phyloP scores from a whole-genome alignment of 1,140 invertebrate genomes.

The Cardiocondyla obscurior region DNA sequence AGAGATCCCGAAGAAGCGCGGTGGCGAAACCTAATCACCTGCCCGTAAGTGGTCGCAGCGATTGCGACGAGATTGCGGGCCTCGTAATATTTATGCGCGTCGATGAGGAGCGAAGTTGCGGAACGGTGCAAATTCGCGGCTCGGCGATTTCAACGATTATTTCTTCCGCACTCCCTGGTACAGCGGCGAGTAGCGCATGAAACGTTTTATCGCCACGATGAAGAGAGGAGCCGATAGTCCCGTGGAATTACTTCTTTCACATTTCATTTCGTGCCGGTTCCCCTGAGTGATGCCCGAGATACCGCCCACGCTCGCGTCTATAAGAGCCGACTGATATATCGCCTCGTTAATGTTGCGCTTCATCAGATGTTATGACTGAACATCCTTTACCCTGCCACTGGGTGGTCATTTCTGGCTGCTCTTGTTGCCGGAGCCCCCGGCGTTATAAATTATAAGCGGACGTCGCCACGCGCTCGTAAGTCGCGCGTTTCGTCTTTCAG shows the following conservation, averaged over 20 bases:
- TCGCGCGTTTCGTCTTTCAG: slow-evolving; percentile 63
- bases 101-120: neutral
- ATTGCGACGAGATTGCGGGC: neutral
- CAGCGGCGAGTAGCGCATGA: slow-evolving; percentile 36
- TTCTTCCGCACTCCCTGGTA: neutral
- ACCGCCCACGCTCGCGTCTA: slow-evolving; percentile 71
- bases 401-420: slow-evolving; percentile 81
- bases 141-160: neutral
- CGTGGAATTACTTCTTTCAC: slow-evolving; percentile 74
- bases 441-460: slow-evolving; percentile 79
- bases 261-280: slow-evolving; percentile 73
- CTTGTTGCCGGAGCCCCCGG: slow-evolving; percentile 79
- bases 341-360: slow-evolving; percentile 83
- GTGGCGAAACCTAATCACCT: neutral
- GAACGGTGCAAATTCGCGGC: neutral
- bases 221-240: slow-evolving; percentile 58
- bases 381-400: slow-evolving; percentile 81
- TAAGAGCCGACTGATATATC: slow-evolving; percentile 79
- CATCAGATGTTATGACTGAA: slow-evolving; percentile 82
- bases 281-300: slow-evolving; percentile 79
- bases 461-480: slow-evolving; percentile 55
- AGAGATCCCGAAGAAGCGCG: neutral
- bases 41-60: neutral
- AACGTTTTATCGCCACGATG: slow-evolving; percentile 58
- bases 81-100: neutral